Base-by-base conservation (phyloP, 1,140 invertebrate genomes). In the Orchesella cincta region DNA sequence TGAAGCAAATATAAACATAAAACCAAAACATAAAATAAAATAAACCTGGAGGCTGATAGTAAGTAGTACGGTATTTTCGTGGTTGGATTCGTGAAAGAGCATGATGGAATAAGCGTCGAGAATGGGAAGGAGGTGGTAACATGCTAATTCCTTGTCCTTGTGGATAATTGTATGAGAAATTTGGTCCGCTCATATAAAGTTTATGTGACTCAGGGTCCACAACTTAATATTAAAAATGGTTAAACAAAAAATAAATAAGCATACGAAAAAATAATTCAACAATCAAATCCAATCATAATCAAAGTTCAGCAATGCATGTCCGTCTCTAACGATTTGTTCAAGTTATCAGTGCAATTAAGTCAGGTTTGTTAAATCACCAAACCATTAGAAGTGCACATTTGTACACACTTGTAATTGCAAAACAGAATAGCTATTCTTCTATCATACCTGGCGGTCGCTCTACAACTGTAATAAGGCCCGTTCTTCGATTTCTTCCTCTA, bases 1-100 rank as follows among this genome's bases (percentile, higher is more conserved):
- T 83, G 85, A 84, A 84, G 85, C 76, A 77, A 83, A 84, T 82
- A 84, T 83, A 82, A 81, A 86, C 87, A 86, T 86, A 86, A 85
- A 85, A 86, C 86, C 78, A 84, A 85, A 85, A 84, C 62, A 67
- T 51, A 76, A 51, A 62, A 76, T n/a, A 70, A 78, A 64, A 72
- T 64, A 39, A 77, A 78, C 72, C 73, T 78, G 72, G 18, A 1
- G 76, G 77, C 36, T 54, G 75, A 75, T 76, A 79, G 67, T 79
- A 76, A 51, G 73, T 23, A 5, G 73, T 54, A 12, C 81, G 76
- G 70, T 79, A 79, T 76, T 80, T 80, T 77, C 79, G 51, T 29
- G 81, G 81, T 74, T 82, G 81, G 33, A 82, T 82, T 78, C 78
- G 57, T 12, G 77, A 78, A 28, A 79, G 46, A 74, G 80, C 76